Percentiles rank a stretch among this genome's conserved stretches.
Conservation (phyloP, 2,113 vertebrate genomes). For the Chlamydotis undulata region DNA sequence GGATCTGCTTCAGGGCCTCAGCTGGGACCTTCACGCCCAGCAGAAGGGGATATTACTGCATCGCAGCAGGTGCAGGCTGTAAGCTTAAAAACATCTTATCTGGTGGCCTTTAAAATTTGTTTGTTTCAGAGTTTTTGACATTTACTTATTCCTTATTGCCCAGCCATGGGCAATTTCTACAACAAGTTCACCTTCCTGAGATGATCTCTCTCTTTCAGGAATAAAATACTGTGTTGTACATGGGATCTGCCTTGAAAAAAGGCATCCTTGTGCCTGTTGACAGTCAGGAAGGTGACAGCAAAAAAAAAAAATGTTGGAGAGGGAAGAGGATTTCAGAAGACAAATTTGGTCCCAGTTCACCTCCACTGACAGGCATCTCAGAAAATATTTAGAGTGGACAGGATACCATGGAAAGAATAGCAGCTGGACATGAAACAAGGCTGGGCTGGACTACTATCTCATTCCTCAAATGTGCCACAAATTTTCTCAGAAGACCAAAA, state of each 20-base stretch:
- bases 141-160: slow-evolving; percentile 24
- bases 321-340: background rate
- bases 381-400: background rate
- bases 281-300: background rate
- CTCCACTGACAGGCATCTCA: background rate
- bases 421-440: background rate
- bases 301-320: background rate
- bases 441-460: background rate
- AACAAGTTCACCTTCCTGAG: background rate
- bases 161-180: background rate
- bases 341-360: background rate
- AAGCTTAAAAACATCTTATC: slow-evolving; percentile 35
- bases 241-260: background rate
- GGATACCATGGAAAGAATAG: background rate
- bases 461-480: background rate
- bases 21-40: slow-evolving; percentile 28
- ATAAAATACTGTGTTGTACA: background rate
- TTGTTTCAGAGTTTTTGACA: slow-evolving; percentile 44
- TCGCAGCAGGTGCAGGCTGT: slow-evolving; percentile 29
- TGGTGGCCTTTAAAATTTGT: slow-evolving; percentile 41
- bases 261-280: background rate
- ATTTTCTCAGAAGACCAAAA: background rate
- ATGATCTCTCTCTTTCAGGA: background rate
- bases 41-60: slow-evolving; percentile 37
- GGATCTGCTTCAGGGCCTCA: slow-evolving; percentile 32